These are phyloP conservation scores for Drosophila diplacantha DNA, from an alignment of 2,888 invertebrate genomes.

Conservation along the genomic window DNA sequence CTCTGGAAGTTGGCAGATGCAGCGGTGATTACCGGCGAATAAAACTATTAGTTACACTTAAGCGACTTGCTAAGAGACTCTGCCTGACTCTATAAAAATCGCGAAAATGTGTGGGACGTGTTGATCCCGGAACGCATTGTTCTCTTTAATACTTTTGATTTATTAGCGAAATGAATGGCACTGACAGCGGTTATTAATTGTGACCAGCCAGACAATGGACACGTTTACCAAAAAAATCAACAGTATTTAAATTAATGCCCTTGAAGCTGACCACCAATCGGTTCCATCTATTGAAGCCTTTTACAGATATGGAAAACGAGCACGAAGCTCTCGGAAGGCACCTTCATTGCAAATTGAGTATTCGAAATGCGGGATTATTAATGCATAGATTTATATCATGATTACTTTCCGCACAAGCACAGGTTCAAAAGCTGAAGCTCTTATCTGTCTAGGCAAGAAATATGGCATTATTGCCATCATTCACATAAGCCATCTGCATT, in stretches of 20 bases:
- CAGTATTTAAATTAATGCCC: slow-evolving; percentile 30
- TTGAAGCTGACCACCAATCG: slow-evolving; percentile 28
- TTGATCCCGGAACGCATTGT: slow-evolving; percentile 32
- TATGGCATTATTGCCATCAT: slow-evolving; percentile 6
- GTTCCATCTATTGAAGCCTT: slow-evolving; percentile 6
- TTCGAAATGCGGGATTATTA: slow-evolving; percentile 12
- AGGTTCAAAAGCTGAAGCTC: not conserved
- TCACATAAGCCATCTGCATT: slow-evolving; percentile 5
- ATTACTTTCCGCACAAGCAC: slow-evolving; percentile 5
- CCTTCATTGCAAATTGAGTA: slow-evolving; percentile 25
- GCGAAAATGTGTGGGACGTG: slow-evolving; percentile 32
- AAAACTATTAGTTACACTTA: slow-evolving; percentile 26
- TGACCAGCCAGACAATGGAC: slow-evolving; percentile 22
- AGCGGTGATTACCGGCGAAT: slow-evolving; percentile 5
- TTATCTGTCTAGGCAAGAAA: not conserved
- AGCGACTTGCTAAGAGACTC: slow-evolving; percentile 13
- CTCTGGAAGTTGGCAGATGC: slow-evolving; percentile 6
- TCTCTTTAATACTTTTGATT: slow-evolving; percentile 32
- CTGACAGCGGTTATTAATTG: slow-evolving; percentile 39
- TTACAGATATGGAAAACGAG: slow-evolving; percentile 1
- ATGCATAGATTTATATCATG: slow-evolving; percentile 12
- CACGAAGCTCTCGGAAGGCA: not conserved
- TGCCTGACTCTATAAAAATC: slow-evolving; percentile 2
- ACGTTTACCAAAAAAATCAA: slow-evolving; percentile 20
- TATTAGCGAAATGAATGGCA: slow-evolving; percentile 36